phyloP scores from a whole-genome alignment of 2,113 vertebrate genomes.

The Potamarius usumacintae region DNA sequence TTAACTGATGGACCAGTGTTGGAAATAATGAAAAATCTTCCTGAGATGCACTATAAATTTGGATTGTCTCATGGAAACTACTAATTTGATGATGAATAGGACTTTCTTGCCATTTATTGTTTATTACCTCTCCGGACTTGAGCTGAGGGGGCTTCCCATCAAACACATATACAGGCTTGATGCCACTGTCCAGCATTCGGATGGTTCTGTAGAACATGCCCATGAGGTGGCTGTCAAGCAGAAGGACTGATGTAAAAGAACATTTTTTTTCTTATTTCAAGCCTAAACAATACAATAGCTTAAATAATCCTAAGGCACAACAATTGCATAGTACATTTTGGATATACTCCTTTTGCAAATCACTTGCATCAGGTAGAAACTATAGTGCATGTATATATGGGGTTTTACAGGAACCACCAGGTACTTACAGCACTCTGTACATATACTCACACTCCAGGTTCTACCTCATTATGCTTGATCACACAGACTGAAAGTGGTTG shows the following conservation, averaged over 20 bases:
- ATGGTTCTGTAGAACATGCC: slow-evolving; percentile 98
- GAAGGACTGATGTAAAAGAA: background rate
- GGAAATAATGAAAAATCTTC: background rate
- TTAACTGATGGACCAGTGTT: background rate
- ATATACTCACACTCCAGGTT: background rate
- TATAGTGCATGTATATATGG: background rate
- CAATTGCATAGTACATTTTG: background rate
- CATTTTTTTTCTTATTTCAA: background rate
- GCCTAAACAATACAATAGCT: background rate
- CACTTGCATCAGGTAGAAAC: background rate
- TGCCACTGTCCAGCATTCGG: slow-evolving; percentile 93
- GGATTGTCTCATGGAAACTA: background rate
- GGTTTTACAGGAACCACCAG: background rate
- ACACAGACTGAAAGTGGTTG: background rate
- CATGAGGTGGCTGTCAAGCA: slow-evolving; percentile 84
- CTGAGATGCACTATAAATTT: background rate
- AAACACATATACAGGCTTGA: slow-evolving; percentile 94
- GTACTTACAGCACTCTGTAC: background rate
- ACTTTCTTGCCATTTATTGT: background rate
- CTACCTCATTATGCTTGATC: background rate
- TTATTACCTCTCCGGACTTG: slow-evolving; percentile 85
- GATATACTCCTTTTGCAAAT: background rate
- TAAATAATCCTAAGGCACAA: background rate
- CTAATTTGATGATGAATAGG: background rate
- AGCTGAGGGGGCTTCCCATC: slow-evolving; percentile 93